Conservation (phyloP, 64 coral and sea anemone genomes). For the Pocillopora verrucosa region DNA sequence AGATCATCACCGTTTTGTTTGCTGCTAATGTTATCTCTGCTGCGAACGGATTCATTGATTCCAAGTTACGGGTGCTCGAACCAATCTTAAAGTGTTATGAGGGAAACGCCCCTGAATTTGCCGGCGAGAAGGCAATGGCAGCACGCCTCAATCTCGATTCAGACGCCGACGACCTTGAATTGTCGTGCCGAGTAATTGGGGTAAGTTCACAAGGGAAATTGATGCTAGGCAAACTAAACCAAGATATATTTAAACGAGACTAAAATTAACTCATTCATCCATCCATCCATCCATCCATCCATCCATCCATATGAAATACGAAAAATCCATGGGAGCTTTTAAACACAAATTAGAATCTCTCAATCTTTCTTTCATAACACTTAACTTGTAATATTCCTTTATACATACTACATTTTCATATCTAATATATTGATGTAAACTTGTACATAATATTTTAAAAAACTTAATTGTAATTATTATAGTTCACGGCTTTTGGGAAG, state of each 20-base stretch:
- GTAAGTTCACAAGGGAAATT: slow-evolving; percentile 16
- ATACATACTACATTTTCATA: too few species aligned
- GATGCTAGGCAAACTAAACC: background rate
- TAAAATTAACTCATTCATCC: background rate
- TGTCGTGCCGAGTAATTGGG: slow-evolving; percentile 9
- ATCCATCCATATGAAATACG: too few species aligned
- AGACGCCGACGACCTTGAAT: slow-evolving; percentile 20
- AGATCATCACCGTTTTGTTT: slow-evolving; percentile 19
- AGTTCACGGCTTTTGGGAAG: too few species aligned
- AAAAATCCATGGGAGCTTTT: too few species aligned
- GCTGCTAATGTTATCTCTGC: slow-evolving; percentile 21
- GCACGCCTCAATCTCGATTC: slow-evolving; percentile 12
- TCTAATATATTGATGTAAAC: too few species aligned
- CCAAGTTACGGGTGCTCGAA: slow-evolving; percentile 24
- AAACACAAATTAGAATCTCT: too few species aligned
- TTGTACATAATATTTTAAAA: too few species aligned
- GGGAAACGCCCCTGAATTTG: slow-evolving; percentile 8
- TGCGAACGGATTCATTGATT: slow-evolving; percentile 37
- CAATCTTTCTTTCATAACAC: too few species aligned
- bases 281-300: background rate
- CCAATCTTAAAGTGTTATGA: slow-evolving; percentile 23
- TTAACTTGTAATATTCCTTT: background rate
- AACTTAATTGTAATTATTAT: too few species aligned
- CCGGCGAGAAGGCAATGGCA: slow-evolving; percentile 10
- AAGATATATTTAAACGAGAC: slow-evolving; percentile 11